Percentiles rank a stretch among this genome's conserved stretches.
Evolutionary conservation across 2,797 vertebrate genomes (phyloP).

Genomic region (Galagoides demidoff): DNA sequence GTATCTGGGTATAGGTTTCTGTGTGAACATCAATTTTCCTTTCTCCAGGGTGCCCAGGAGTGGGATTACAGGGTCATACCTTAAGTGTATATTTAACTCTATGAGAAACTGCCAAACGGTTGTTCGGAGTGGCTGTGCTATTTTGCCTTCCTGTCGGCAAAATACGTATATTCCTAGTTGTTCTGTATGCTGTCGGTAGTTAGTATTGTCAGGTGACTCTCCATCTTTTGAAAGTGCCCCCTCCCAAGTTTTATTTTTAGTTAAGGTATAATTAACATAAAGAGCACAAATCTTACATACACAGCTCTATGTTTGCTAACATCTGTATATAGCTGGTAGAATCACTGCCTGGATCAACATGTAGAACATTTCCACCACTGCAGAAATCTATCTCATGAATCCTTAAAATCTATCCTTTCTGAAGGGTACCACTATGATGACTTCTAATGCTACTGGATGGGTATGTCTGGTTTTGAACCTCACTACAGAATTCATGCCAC

Average conservation of each 20-base stretch:
- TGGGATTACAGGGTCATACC: not conserved
- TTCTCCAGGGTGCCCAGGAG: not conserved
- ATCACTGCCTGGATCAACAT: not conserved
- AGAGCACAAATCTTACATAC: not conserved
- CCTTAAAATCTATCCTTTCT: not conserved
- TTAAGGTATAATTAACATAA: slow-evolving; percentile 3
- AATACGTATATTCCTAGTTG: not conserved
- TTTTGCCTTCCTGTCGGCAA: not conserved
- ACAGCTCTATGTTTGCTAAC: not conserved
- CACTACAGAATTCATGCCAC: not conserved
- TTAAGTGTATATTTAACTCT: slow-evolving; percentile 12
- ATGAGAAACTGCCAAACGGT: not conserved
- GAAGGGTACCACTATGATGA: not conserved
- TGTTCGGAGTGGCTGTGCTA: not conserved
- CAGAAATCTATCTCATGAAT: not conserved
- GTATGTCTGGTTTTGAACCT: slow-evolving; percentile 20
- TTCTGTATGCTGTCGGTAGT: not conserved
- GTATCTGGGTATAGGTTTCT: not conserved
- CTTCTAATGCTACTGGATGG: not conserved
- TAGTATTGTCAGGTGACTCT: not conserved
- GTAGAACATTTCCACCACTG: not conserved
- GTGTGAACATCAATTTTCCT: slow-evolving; percentile 14
- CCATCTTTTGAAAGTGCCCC: slow-evolving; percentile 31
- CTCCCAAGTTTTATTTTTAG: slow-evolving; percentile 28
- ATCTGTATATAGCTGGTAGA: not conserved